Percentiles rank a stretch among this genome's conserved stretches.
phyloP scores from a whole-genome alignment of 2,113 vertebrate genomes.

The Pampusana beccarii region DNA sequence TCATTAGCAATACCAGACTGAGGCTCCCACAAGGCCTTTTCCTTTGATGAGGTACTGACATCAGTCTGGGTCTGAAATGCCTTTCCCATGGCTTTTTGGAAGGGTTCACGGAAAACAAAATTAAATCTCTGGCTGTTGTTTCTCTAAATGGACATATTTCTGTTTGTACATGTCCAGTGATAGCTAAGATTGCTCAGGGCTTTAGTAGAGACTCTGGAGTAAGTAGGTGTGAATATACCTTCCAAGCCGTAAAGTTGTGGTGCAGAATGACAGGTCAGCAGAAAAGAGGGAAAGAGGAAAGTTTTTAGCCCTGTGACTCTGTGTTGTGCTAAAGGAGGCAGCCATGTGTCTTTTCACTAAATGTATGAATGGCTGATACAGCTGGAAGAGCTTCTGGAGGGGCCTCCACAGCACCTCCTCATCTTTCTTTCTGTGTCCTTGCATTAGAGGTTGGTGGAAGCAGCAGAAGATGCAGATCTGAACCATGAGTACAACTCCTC shows the following conservation, averaged over 20 bases:
- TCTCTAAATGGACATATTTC: neutral
- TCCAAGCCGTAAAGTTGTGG: neutral
- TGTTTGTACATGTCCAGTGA: neutral
- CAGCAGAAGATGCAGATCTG: constrained; percentile 91
- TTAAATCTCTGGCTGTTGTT: neutral
- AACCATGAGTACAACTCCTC: constrained; percentile 90
- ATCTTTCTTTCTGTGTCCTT: neutral
- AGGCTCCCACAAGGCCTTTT: constrained; percentile 22
- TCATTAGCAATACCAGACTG: neutral
- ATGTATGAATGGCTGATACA: neutral
- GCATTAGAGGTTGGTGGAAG: constrained; percentile 86
- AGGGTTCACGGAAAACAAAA: neutral
- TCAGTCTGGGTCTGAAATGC: neutral
- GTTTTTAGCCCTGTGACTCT: neutral
- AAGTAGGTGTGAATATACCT: neutral
- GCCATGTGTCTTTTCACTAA: neutral
- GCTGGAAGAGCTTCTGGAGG: neutral
- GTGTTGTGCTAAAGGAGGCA: neutral
- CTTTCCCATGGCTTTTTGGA: constrained; percentile 41
- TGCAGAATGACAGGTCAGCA: neutral
- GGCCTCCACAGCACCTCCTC: neutral
- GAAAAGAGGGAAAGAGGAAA: neutral
- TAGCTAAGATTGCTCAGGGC: neutral
- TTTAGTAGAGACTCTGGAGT: neutral
- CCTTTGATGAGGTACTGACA: constrained; percentile 14